Base-by-base conservation (phyloP, 2,113 vertebrate genomes). In the Limnothrissa miodon region DNA sequence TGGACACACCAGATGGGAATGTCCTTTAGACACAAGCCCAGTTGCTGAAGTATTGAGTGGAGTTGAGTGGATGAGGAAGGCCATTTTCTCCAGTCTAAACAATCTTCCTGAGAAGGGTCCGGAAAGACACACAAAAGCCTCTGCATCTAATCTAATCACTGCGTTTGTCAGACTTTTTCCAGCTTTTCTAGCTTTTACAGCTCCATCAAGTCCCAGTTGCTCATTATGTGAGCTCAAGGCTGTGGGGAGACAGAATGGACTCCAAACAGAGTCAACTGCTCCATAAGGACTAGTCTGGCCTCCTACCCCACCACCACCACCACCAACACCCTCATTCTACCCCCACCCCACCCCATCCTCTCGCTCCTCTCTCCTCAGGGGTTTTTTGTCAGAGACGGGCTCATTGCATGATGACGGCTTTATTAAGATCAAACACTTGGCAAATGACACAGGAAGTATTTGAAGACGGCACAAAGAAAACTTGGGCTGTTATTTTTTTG, bases 151-250 rank as follows among this genome's bases (percentile, higher is more conserved):
- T n/a, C n/a, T 66, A 33, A 33, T 66, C 59, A 33, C 9, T 33
- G 59, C 59, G 25, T 33, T 66, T 33, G 59, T 85, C 90, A 82
- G 42, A 87, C 89, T 90, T 93, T 94, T 94, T 93, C 93, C 91
- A 89, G 90, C 82, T 66, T 66, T 90, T 91, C 90, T n/a, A n/a
- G n/a, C n/a, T n/a, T n/a, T n/a, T n/a, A n/a, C n/a, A n/a, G n/a
- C 90, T 91, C 90, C 88, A 91, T 92, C 91, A 93, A 93, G 91
- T 89, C 91, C 89, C 86, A 90, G 90, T 93, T 90, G 87, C 86
- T 93, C 91, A 93, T 94, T 93, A 92, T 92, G 90, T 90, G 89
- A 44, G 87, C 91, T 93, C 91, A 91, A 93, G 92, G 87, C 90
- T 90, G 90, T 92, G 92, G 86, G 94, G 92, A 86, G 90, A 91